Conservation (phyloP, 1,140 invertebrate genomes). For the Anastatus disparis region DNA sequence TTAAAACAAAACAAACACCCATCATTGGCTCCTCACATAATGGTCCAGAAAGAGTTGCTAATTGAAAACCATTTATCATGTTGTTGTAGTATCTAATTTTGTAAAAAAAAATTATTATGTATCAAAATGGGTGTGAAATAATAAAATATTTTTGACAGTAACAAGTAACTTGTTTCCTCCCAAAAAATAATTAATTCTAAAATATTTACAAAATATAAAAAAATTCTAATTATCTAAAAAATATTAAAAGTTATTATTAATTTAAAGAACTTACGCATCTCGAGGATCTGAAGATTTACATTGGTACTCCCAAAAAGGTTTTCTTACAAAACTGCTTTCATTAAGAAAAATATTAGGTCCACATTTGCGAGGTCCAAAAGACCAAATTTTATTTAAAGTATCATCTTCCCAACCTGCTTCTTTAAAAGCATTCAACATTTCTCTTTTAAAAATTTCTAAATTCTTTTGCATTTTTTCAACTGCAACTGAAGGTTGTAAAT, state of each 20-base stretch:
- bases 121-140: too few species aligned
- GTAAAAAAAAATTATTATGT: too few species aligned
- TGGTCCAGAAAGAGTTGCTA: slow-evolving; percentile 89
- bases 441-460: slow-evolving; percentile 72
- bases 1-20: slow-evolving; percentile 90
- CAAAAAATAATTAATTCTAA: too few species aligned
- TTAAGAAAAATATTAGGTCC: slow-evolving; percentile 92
- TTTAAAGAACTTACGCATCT: slow-evolving; percentile 54
- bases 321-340: slow-evolving; percentile 69
- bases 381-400: slow-evolving; percentile 83
- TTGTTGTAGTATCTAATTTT: slow-evolving; percentile 74
- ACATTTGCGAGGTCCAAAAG: slow-evolving; percentile 88
- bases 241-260: background rate
- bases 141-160: too few species aligned
- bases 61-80: slow-evolving; percentile 94
- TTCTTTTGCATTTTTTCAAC: slow-evolving; percentile 69
- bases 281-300: slow-evolving; percentile 52
- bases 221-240: too few species aligned
- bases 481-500: slow-evolving; percentile 53
- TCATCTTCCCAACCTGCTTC: slow-evolving; percentile 69
- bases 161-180: too few species aligned
- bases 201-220: background rate
- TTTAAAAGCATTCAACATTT: slow-evolving; percentile 74
- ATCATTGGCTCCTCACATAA: slow-evolving; percentile 96
- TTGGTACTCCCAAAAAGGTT: slow-evolving; percentile 57